Base-by-base conservation (phyloP, 2,888 invertebrate genomes). In the Leptopilina myrica region DNA sequence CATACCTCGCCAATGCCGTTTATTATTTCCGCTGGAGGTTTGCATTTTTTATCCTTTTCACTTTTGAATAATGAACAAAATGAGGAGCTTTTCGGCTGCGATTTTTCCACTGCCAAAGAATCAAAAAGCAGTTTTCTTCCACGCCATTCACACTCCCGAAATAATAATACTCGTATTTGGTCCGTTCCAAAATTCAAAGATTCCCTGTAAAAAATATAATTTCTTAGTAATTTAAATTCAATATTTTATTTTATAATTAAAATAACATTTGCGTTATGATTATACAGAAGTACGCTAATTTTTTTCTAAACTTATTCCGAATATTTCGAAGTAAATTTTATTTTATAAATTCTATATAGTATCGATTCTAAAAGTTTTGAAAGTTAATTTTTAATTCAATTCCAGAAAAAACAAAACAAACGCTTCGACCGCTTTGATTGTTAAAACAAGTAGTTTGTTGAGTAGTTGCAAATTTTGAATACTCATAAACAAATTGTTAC, bases 81-180 rank as follows among this genome's bases (percentile, higher is more conserved):
- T 49, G 80, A 78, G 62, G 81, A 66, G 73, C 82, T 85, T 66
- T 83, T 84, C 15, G 76, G 75, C 76, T 80, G 77, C 76, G 94
- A 92, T 92, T 94, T 94, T 89, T 95, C 93, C 87, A 95, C 92
- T 15, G 95, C 94, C 84, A 94, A 93, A 0, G 97, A 97, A 92
- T 98, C 98, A 90, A 97, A 98, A 77, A 98, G 93, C 59, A 98
- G 92, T 86, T 95, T 95, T 81, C 97, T 93, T 43, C 97, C 97
- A 81, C 95, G 93, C 92, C 95, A 95, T 90, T 97, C 97, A 91
- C 97, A 96, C 93, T 98, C 98, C 89, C 95, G 95, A 92, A 96
- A 97, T 84, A 98, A 93, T 88, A 98, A 93, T 87, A 98, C 93
- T 86, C 97, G 94, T 81, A 98, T 95, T 93, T 96, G 95, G 90